phyloP scores from a whole-genome alignment of 2,888 invertebrate species.

The Ypsolopha sequella region DNA sequence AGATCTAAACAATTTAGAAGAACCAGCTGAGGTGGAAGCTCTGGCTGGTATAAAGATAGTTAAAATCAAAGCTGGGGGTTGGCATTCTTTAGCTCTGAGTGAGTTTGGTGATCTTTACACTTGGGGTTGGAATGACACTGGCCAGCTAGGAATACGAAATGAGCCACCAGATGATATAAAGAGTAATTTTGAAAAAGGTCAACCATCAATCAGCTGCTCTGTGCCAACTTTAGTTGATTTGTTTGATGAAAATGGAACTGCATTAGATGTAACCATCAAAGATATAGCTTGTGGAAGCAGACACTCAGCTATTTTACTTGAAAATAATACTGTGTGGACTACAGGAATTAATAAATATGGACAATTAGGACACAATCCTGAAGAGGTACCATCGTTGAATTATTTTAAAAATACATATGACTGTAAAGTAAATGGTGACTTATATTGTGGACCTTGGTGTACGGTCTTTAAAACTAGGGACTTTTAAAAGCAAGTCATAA shows the following conservation, averaged over 20 bases:
- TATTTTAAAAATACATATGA: slow-evolving; percentile 35
- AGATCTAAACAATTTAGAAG: slow-evolving; percentile 71
- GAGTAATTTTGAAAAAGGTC: slow-evolving; percentile 8
- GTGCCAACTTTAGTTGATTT: slow-evolving; percentile 48
- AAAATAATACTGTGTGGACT: slow-evolving; percentile 77
- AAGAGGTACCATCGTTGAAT: slow-evolving; percentile 25
- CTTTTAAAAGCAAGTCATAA: too few species aligned
- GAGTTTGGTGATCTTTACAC: slow-evolving; percentile 85
- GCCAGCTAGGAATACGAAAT: slow-evolving; percentile 81
- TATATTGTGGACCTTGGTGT: slow-evolving; percentile 51
- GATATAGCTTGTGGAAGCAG: slow-evolving; percentile 81
- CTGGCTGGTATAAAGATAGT: slow-evolving; percentile 81
- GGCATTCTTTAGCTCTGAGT: slow-evolving; percentile 88
- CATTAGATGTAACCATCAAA: slow-evolving; percentile 59
- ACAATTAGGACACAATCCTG: slow-evolving; percentile 72
- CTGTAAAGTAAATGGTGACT: slow-evolving; percentile 17
- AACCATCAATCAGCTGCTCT: slow-evolving; percentile 26
- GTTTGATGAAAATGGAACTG: slow-evolving; percentile 40
- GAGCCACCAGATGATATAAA: slow-evolving; percentile 26
- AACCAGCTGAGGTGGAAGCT: slow-evolving; percentile 77
- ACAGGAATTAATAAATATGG: slow-evolving; percentile 88
- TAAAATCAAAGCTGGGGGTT: slow-evolving; percentile 83
- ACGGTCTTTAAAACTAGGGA: slow-evolving; percentile 25
- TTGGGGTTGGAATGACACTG: slow-evolving; percentile 94
- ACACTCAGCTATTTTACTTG: slow-evolving; percentile 79